These are phyloP conservation scores for Sceloporus undulatus DNA, from an alignment of 2,113 vertebrate genomes.

Conservation along the genomic window DNA sequence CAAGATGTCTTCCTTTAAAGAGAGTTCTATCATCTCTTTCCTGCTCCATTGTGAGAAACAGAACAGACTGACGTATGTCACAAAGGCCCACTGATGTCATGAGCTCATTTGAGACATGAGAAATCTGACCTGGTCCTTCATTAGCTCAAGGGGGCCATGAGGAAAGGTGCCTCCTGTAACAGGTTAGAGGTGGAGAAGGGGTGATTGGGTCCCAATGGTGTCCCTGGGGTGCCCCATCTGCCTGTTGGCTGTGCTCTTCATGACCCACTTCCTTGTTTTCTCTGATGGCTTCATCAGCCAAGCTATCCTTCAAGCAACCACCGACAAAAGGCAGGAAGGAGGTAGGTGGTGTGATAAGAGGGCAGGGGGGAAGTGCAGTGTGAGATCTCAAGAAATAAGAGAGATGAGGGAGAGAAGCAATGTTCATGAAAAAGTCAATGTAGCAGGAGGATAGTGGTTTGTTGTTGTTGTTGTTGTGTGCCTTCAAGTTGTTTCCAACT, in stretches of 20 bases:
- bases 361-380: neutral
- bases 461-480: no score
- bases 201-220: conserved; percentile 15
- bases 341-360: neutral
- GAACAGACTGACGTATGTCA: neutral
- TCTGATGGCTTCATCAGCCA: conserved; percentile 34
- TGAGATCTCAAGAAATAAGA: neutral
- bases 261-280: neutral
- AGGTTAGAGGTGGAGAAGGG: conserved; percentile 13
- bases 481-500: no score
- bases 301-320: accelerated
- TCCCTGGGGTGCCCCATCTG: conserved; percentile 36
- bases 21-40: no score
- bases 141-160: conserved; percentile 11
- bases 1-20: neutral
- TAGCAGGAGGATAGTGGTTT: neutral
- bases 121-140: neutral
- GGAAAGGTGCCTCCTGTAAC: neutral
- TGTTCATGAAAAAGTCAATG: conserved; percentile 14
- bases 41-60: neutral
- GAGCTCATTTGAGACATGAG: conserved; percentile 6
- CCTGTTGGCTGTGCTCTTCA: conserved; percentile 4
- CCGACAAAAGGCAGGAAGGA: neutral
- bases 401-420: neutral
- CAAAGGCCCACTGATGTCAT: conserved; percentile 50